Percentiles rank a stretch among this genome's conserved stretches.
These are phyloP conservation scores for Mycteria americana DNA, from an alignment of 2,797 vertebrate genomes.

Conservation along the genomic window DNA sequence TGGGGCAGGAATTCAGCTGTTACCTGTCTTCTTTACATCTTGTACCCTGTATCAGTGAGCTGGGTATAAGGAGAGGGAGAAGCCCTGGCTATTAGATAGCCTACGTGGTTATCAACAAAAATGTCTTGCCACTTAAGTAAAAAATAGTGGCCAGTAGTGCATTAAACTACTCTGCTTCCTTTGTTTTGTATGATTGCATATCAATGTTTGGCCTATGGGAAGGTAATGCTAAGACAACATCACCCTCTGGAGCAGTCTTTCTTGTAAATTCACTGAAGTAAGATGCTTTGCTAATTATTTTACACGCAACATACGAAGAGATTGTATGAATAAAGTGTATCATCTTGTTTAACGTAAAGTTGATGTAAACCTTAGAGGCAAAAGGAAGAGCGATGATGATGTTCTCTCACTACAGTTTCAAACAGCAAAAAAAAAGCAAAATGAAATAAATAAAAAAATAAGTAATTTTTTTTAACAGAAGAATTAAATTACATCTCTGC, in stretches of 20 bases:
- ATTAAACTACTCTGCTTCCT: background rate
- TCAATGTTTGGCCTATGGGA: background rate
- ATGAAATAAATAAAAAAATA: rapidly evolving
- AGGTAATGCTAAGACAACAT: background rate
- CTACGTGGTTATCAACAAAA: rapidly evolving
- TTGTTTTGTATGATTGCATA: background rate
- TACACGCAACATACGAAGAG: background rate
- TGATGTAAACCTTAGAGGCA: background rate
- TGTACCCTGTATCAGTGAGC: background rate
- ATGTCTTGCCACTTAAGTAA: background rate
- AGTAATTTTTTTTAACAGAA: background rate
- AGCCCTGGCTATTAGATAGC: background rate
- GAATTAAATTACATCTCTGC: background rate
- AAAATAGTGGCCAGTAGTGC: background rate
- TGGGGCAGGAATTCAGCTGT: background rate
- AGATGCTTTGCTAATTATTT: background rate
- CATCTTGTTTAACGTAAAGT: background rate
- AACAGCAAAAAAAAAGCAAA: background rate
- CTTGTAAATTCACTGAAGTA: background rate
- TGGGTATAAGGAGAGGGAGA: background rate
- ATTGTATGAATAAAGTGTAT: background rate
- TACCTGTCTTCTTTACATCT: background rate
- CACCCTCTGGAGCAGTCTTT: background rate
- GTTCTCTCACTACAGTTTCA: background rate
- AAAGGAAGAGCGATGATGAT: background rate